Conservation (phyloP, 2,888 invertebrate genomes). For the Drosophila birchii region DNA sequence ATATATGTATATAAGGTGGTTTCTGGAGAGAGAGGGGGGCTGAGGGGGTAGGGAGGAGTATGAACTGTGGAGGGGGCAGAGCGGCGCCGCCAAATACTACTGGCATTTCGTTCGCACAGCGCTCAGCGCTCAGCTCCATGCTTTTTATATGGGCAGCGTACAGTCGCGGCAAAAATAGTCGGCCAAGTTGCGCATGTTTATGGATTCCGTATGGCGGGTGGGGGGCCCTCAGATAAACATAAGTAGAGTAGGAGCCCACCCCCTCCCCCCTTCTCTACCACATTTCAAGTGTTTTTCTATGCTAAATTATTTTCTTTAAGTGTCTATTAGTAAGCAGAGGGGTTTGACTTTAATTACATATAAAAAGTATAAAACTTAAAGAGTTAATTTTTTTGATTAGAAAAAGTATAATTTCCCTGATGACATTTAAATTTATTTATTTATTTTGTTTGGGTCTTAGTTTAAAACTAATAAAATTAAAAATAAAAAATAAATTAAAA, state of each 20-base stretch:
- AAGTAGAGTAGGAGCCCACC: conserved; percentile 9
- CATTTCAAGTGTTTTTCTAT: conserved; percentile 4
- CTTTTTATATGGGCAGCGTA: conserved; percentile 78
- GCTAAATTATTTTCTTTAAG: conserved; percentile 7
- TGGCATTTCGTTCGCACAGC: conserved; percentile 80
- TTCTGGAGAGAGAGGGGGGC: background rate
- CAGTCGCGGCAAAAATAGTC: conserved; percentile 79
- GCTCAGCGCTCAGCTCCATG: conserved; percentile 71
- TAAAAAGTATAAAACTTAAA: background rate
- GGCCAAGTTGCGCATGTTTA: conserved; percentile 71
- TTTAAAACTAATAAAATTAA: too few relatives aligned
- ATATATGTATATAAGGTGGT: background rate
- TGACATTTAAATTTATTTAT: too few relatives aligned
- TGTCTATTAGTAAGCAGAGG: conserved; percentile 1
- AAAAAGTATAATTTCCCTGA: too few relatives aligned
- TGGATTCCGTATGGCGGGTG: conserved; percentile 5
- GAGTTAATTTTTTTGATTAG: background rate
- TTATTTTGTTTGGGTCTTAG: too few relatives aligned
- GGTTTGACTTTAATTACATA: background rate
- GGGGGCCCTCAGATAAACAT: conserved; percentile 13
- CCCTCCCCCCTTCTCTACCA: background rate
- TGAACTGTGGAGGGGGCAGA: conserved; percentile 35
- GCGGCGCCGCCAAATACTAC: conserved; percentile 78
- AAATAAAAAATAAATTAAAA: too few relatives aligned
- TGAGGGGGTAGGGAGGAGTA: conserved; percentile 11